Base-by-base conservation (phyloP, 2,113 vertebrate genomes). In the Brachyhypopomus gauderio region DNA sequence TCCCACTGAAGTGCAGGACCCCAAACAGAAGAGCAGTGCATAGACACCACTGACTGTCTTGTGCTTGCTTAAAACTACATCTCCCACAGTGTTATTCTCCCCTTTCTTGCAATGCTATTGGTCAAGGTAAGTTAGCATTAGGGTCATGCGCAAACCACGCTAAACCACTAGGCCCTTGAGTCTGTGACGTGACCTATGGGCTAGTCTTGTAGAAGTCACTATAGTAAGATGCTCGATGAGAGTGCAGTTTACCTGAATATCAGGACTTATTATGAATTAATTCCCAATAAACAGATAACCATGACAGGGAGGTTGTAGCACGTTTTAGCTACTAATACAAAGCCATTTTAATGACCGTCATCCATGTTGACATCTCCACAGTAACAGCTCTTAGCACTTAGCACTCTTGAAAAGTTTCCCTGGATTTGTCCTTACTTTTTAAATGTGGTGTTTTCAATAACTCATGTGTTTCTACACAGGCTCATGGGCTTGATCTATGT, bases 61-160 rank as follows among this genome's bases (percentile, higher is more conserved):
- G 45, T 78, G 75, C 77, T 60, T 41, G 75, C 66, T 72, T 79
- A 38, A 60, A 55, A 75, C 76, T 60, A 66, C 20, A 36, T 58
- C 52, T 34, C 55, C 25, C 63, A 80, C 6, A 78, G 56, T 45
- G 45, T 60, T 36, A n/a, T 48, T 34, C 48, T 16, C 27, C 0
- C 23, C 36, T 38, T 58, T 19, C 73, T 30, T 27, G 52, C 58
- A 59, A 73, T 16, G 45, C 38, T 17, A 27, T 60, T 48, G 59
- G 60, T 36, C 81, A 17, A 36, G 52, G 8, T 36, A 63, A 69
- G 38, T 48, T 30, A 41, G 69, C 23, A 12, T 30, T 38, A 66
- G 56, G 34, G 70, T 66, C 30, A 74, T 25, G 62, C n/a, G 11
- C 70, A 22, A 76, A 30, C 79, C 75, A 34, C 59, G 16, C 23